These are phyloP conservation scores for Leuciscus waleckii DNA, from an alignment of 2,797 vertebrate genomes.

Conservation along the genomic window DNA sequence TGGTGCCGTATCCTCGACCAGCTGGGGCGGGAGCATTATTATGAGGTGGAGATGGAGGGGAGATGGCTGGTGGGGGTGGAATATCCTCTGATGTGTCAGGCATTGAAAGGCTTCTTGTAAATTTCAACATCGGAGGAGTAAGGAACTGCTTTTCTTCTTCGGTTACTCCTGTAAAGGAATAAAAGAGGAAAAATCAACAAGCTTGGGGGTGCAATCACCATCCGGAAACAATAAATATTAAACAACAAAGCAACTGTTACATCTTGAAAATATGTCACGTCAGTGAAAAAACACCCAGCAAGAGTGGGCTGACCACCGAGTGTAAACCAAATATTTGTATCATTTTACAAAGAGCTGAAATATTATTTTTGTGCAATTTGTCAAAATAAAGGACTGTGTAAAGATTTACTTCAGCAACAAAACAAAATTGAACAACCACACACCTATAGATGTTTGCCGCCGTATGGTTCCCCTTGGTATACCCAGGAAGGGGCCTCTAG, in stretches of 20 bases:
- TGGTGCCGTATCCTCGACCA: slow-evolving; percentile 83
- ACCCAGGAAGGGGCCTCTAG: slow-evolving; percentile 86
- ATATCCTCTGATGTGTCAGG: slow-evolving; percentile 92
- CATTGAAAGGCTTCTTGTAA: slow-evolving; percentile 92
- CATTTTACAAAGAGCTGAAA: slow-evolving; percentile 1
- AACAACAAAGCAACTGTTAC: background rate
- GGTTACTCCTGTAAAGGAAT: slow-evolving; percentile 80
- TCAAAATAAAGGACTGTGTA: slow-evolving; percentile 7
- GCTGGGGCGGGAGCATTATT: slow-evolving; percentile 84
- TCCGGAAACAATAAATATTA: background rate
- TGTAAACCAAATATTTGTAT: slow-evolving; percentile 4
- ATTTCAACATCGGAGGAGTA: slow-evolving; percentile 90
- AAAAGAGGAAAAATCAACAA: slow-evolving; percentile 24
- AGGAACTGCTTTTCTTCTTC: slow-evolving; percentile 91
- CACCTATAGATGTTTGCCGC: slow-evolving; percentile 92
- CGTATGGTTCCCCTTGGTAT: slow-evolving; percentile 89
- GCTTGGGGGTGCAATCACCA: background rate
- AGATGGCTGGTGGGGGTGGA: slow-evolving; percentile 87
- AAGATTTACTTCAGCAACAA: background rate
- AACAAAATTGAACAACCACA: slow-evolving; percentile 49
- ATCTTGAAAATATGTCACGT: slow-evolving; percentile 1
- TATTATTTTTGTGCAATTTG: background rate
- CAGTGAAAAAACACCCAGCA: background rate
- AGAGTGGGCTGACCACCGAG: slow-evolving; percentile 1
- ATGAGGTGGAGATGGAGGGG: slow-evolving; percentile 87